These are phyloP conservation scores for Tinamus guttatus DNA, from an alignment of 2,113 vertebrate genomes.

Conservation along the genomic window DNA sequence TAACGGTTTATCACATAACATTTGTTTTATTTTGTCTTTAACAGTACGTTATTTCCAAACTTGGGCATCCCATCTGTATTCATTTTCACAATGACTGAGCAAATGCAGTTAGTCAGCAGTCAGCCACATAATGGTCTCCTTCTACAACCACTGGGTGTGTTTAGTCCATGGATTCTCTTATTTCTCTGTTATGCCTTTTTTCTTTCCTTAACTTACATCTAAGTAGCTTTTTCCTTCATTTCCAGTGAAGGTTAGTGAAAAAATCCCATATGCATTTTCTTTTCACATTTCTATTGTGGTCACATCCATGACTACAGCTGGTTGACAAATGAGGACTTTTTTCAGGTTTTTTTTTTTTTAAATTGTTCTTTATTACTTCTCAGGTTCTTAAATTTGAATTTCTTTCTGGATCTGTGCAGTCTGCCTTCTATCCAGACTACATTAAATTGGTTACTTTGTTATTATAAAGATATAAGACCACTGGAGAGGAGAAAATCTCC, in stretches of 20 bases:
- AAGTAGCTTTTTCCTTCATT: conserved; percentile 21
- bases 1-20: conserved; percentile 45
- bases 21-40: conserved; percentile 73
- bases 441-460: not conserved
- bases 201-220: conserved; percentile 2
- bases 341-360: not conserved
- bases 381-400: not conserved
- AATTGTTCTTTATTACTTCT: not conserved
- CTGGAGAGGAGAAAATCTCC: not conserved
- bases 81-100: conserved; percentile 79
- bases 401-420: not conserved
- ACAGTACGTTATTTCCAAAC: conserved; percentile 72
- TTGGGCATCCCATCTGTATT: conserved; percentile 74
- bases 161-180: conserved; percentile 40
- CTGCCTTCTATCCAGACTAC: not conserved
- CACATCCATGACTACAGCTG: not conserved
- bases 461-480: not conserved
- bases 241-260: not conserved
- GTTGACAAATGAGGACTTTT: not conserved
- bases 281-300: not conserved
- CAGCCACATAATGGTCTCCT: conserved; percentile 80
- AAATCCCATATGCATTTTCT: not conserved
- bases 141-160: conserved; percentile 66
- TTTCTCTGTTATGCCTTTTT: conserved; percentile 41
- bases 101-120: conserved; percentile 83